phyloP scores from a whole-genome alignment of 2,888 invertebrate genomes.

The Keiferia lycopersicella region DNA sequence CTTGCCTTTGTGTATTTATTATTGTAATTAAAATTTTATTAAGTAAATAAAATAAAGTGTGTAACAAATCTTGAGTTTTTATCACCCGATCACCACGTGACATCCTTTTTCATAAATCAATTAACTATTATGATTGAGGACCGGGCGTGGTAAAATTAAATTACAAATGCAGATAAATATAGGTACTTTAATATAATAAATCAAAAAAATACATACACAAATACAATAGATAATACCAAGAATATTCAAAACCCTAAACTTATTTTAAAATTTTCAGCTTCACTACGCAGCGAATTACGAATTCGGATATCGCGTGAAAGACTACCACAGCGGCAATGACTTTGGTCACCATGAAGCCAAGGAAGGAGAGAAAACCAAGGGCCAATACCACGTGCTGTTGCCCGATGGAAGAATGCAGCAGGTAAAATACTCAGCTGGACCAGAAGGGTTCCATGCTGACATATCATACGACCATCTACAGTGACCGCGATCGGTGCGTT shows the following conservation, averaged over 20 bases:
- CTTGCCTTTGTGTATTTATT: conserved; percentile 24
- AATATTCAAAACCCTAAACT: neutral
- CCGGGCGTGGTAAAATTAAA: neutral
- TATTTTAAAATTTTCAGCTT: conserved; percentile 61
- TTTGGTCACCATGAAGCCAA: conserved; percentile 89
- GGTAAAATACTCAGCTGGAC: conserved; percentile 89
- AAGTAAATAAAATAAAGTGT: conserved; percentile 11
- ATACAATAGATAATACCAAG: neutral
- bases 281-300: conserved; percentile 84
- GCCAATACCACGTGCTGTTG: conserved; percentile 88
- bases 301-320: conserved; percentile 87
- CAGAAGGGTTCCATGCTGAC: conserved; percentile 88
- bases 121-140: neutral
- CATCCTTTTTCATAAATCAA: neutral
- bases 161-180: neutral
- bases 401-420: conserved; percentile 91
- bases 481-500: conserved; percentile 9
- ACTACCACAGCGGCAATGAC: conserved; percentile 86
- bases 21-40: neutral
- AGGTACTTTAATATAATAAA: neutral
- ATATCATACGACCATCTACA: conserved; percentile 83
- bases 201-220: neutral
- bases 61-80: conserved; percentile 5
- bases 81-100: neutral
- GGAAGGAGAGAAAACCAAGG: conserved; percentile 84